Evolutionary conservation across 2,113 vertebrate genomes (phyloP).

Genomic region (Myotis yumanensis): DNA sequence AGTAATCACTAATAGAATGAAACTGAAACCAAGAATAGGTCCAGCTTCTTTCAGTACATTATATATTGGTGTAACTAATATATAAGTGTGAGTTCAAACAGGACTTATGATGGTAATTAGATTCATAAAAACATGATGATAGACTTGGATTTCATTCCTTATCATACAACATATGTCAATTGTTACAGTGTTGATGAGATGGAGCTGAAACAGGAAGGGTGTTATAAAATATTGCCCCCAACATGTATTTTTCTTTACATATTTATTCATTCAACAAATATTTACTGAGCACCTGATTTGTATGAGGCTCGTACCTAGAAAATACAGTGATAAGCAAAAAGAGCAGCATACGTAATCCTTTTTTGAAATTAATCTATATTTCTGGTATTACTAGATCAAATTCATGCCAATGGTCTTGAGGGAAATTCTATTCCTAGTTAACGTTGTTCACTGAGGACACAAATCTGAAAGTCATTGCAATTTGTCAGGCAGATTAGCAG

Average conservation of each 20-base stretch:
- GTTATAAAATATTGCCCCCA: background rate
- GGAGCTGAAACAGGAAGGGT: background rate
- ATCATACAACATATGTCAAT: background rate
- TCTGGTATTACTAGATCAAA: slow-evolving; percentile 39
- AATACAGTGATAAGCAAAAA: background rate
- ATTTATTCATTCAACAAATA: background rate
- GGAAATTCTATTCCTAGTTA: slow-evolving; percentile 38
- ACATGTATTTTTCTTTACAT: slow-evolving; percentile 4
- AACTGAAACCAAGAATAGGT: background rate
- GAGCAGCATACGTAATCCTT: background rate
- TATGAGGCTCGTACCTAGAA: background rate
- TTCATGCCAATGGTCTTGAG: background rate
- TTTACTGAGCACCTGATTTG: background rate
- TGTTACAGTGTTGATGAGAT: background rate
- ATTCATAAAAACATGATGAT: background rate
- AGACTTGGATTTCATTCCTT: slow-evolving; percentile 13
- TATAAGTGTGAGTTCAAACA: background rate
- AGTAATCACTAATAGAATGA: slow-evolving; percentile 4
- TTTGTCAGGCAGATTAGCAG: slow-evolving; percentile 23
- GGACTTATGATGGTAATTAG: background rate
- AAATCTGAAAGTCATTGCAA: slow-evolving; percentile 50
- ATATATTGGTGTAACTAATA: background rate
- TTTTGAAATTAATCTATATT: slow-evolving; percentile 23
- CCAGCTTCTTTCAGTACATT: background rate
- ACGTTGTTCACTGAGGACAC: slow-evolving; percentile 37